Evolutionary conservation across 1,140 invertebrate genomes (phyloP), one percentile per base, ranked within the genome.

Genomic region (Formica exsecta): DNA sequence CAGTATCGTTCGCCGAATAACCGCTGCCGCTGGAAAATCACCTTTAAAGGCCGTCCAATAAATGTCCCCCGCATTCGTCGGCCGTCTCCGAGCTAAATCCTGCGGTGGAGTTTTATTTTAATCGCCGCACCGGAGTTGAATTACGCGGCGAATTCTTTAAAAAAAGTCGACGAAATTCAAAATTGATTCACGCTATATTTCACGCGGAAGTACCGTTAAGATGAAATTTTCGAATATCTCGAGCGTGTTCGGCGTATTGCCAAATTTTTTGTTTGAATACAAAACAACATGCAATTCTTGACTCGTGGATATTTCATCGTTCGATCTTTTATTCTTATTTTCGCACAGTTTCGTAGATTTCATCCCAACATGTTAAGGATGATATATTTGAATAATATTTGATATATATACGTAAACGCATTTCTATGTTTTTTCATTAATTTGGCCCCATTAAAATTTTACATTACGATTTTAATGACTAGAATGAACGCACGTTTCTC

Each of bases 1-100:
- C 48, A 80, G 51, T 86, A 89, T 61, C 89, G 85, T 83, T 80
- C 66, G 44, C 22, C 44, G 7, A 74, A 87, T 86, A 68, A 89
- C 41, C 65, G 25, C 61, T 51, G 29, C 25, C 38, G 68, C 25
- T 68, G 54, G 76, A 84, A 83, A 84, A 87, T 89, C 87, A 73
- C 87, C 73, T 80, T 76, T 76, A 70, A 86, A 54, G 70, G 41
- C 36, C 25, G 25, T 86, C 48, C 48, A 81, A 76, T 79, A 62
- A 77, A 70, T 80, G 61, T 89, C 61, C 2, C 51, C 54, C 32
- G 61, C 32, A 64, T 61, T 54, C 57, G 32, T 54, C 22, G 19
- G 6, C 59, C 57, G 11, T 36, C 29, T 80, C 38, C 51, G 25
- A 85, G 11, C 59, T 44, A 70, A 25, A 61, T 19, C 32, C 9